phyloP scores from a whole-genome alignment of 2,888 invertebrate species.

The Cybosia mesomella region DNA sequence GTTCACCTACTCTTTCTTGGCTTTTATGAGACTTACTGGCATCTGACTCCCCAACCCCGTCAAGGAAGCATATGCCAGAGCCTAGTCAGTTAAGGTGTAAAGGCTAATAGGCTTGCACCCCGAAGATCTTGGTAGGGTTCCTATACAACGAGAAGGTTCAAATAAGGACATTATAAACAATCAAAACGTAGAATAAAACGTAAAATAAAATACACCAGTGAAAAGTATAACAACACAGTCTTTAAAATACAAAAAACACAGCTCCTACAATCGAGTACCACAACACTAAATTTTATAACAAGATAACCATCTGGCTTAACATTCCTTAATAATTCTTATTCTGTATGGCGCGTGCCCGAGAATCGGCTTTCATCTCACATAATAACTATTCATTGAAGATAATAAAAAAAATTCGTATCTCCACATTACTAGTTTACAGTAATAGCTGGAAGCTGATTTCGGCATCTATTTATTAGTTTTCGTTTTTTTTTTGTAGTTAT shows the following conservation, averaged over 20 bases:
- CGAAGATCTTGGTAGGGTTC: no score
- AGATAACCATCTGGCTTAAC: conserved; percentile 53
- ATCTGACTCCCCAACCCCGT: no score
- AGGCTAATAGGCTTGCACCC: no score
- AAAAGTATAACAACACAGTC: neutral
- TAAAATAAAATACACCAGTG: neutral
- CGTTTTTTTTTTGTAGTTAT: conserved; percentile 41
- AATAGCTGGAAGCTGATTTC: conserved; percentile 57
- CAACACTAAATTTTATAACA: conserved; percentile 16
- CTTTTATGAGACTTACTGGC: no score
- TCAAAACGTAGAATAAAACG: neutral
- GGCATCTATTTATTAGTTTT: conserved; percentile 53
- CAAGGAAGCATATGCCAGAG: no score
- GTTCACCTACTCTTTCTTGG: no score
- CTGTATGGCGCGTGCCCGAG: conserved; percentile 48
- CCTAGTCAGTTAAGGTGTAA: no score
- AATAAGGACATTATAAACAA: no score
- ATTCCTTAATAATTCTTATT: conserved; percentile 50
- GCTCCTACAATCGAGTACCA: conserved; percentile 22
- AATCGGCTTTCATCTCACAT: conserved; percentile 52
- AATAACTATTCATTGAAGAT: conserved; percentile 52
- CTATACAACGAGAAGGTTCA: no score
- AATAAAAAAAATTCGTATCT: conserved; percentile 54
- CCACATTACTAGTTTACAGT: conserved; percentile 51
- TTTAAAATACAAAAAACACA: neutral